A percentile compares a stretch with the other conserved stretches of the same genome.
Evolutionary conservation across 2,888 invertebrate genomes (phyloP).

Genomic region (Pseudoips prasinana): DNA sequence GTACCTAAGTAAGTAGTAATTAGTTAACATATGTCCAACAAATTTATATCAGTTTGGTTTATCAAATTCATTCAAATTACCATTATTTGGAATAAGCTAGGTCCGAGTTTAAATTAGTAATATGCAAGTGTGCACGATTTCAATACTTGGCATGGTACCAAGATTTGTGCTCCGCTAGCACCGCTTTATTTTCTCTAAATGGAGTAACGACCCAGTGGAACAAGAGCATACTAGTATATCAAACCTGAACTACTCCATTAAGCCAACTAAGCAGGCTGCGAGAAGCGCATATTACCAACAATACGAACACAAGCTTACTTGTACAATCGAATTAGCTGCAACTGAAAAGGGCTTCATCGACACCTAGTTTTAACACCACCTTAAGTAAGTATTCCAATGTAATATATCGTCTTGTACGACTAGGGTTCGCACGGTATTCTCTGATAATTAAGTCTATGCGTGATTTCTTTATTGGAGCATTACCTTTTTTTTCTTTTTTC

Average conservation of each 20-base stretch:
- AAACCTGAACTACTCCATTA: conserved; percentile 16
- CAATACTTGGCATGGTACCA: conserved; percentile 40
- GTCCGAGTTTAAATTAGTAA: conserved; percentile 14
- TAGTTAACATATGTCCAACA: too few species aligned
- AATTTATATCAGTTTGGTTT: too few species aligned
- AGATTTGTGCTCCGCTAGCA: conserved; percentile 16
- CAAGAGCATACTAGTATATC: too few species aligned
- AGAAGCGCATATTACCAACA: conserved; percentile 15
- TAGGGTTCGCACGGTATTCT: too few species aligned
- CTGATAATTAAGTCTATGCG: too few species aligned
- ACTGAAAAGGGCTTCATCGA: conserved; percentile 33
- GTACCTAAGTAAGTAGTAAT: too few species aligned
- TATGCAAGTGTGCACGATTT: conserved; percentile 29
- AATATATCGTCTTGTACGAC: too few species aligned
- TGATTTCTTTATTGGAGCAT: too few species aligned
- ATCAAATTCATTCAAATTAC: too few species aligned
- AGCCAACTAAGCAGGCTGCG: conserved; percentile 12
- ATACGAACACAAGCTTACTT: conserved; percentile 23
- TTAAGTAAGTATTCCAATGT: conserved; percentile 9
- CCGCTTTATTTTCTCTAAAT: conserved; percentile 38
- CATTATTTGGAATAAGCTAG: too few species aligned
- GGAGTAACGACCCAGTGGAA: conserved; percentile 18
- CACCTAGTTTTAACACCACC: conserved; percentile 28
- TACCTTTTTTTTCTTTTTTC: too few species aligned
- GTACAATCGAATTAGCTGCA: conserved; percentile 34